phyloP scores from a whole-genome alignment of 2,113 vertebrate species.

The Pterocles gutturalis region DNA sequence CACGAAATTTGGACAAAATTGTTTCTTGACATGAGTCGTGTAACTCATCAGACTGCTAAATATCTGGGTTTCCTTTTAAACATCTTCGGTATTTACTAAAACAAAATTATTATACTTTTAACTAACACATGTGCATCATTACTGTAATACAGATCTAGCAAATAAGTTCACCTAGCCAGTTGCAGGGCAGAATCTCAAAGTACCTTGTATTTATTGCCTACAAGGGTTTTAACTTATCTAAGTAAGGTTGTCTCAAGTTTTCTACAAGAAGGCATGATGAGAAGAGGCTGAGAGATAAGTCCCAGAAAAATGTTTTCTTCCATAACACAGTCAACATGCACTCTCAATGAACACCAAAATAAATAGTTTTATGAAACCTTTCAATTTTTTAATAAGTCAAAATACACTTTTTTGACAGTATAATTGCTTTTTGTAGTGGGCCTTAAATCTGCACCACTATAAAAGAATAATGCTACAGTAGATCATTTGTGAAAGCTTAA shows the following conservation, averaged over 20 bases:
- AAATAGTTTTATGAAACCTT: conserved; percentile 85
- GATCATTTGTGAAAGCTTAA: conserved; percentile 97
- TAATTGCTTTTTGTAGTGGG: conserved; percentile 92
- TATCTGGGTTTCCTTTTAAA: neutral
- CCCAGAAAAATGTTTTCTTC: conserved; percentile 71
- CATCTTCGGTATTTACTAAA: neutral
- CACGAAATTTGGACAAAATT: conserved; percentile 29
- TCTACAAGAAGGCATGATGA: neutral
- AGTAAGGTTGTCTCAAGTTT: neutral
- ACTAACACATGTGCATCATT: neutral
- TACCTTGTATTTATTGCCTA: neutral
- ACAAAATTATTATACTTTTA: neutral
- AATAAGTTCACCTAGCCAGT: neutral
- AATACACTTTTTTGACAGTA: conserved; percentile 94
- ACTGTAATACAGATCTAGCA: neutral
- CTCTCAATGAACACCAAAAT: conserved; percentile 75
- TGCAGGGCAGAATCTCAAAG: neutral
- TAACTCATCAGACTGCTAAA: neutral
- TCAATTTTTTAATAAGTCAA: conserved; percentile 94
- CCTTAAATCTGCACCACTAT: conserved; percentile 84
- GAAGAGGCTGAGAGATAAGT: neutral
- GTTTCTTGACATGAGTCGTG: neutral
- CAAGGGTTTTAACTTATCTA: neutral
- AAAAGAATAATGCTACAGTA: conserved; percentile 89
- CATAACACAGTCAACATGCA: conserved; percentile 78